Evolutionary conservation across 2,888 invertebrate species (phyloP).

Genomic region (Esperia sulphurella): DNA sequence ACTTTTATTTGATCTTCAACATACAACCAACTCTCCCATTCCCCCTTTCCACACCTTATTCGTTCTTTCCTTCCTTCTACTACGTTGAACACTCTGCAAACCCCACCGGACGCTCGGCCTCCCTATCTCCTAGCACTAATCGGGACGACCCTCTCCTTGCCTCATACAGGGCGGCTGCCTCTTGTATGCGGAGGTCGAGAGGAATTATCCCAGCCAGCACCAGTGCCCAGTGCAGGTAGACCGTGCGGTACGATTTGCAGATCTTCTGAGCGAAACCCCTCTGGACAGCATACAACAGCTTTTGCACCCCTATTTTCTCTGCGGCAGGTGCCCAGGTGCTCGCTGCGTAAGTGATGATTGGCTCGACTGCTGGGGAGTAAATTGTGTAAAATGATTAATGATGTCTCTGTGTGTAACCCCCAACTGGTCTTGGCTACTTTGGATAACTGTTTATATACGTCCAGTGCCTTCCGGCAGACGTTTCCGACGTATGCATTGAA

Average conservation of each 20-base stretch:
- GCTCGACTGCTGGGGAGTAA: slow-evolving; percentile 5
- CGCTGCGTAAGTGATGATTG: background rate
- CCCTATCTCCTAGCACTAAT: slow-evolving; percentile 10
- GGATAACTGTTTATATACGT: slow-evolving; percentile 4
- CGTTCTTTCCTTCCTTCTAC: too few relatives aligned
- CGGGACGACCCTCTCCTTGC: slow-evolving; percentile 3
- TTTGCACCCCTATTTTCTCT: background rate
- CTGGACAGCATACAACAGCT: background rate
- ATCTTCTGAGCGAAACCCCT: slow-evolving; percentile 14
- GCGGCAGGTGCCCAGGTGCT: slow-evolving; percentile 13
- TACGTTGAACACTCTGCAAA: too few relatives aligned
- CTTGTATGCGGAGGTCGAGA: background rate
- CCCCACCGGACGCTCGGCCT: slow-evolving; percentile 18
- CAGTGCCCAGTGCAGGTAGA: slow-evolving; percentile 11
- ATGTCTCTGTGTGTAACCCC: slow-evolving; percentile 5
- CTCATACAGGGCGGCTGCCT: slow-evolving; percentile 14
- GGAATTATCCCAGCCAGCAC: slow-evolving; percentile 11
- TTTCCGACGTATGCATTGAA: slow-evolving; percentile 2
- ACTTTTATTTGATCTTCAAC: too few relatives aligned
- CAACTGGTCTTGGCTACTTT: slow-evolving; percentile 2
- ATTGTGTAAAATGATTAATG: slow-evolving; percentile 1
- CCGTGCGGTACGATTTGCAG: slow-evolving; percentile 11
- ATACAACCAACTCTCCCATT: too few relatives aligned
- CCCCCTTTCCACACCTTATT: too few relatives aligned
- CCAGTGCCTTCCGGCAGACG: background rate